Percentiles rank a stretch among this genome's conserved stretches.
Conservation (phyloP, 2,113 vertebrate genomes). For the Mugil cephalus region DNA sequence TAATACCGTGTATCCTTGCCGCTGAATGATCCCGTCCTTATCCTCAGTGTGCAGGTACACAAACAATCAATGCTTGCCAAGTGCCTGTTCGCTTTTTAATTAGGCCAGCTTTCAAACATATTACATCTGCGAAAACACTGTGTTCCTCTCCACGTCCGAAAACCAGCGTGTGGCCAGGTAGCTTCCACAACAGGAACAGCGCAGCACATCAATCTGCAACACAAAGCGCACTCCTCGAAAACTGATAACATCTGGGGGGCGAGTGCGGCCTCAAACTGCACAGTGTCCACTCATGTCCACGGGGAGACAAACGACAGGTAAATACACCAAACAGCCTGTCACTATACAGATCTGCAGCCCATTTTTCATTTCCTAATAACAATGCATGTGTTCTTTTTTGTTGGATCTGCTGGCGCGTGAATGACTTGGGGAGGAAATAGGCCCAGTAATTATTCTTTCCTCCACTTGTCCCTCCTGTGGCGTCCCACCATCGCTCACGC, state of each 20-base stretch:
- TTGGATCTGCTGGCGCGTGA: conserved; percentile 66
- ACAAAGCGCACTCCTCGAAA: conserved; percentile 47
- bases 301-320: conserved; percentile 78
- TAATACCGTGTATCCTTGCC: conserved; percentile 67
- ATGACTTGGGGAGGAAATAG: conserved; percentile 71
- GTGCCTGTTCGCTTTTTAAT: conserved; percentile 77
- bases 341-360: conserved; percentile 54
- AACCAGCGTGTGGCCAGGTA: conserved; percentile 63
- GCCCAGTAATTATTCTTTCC: conserved; percentile 79
- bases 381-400: conserved; percentile 62
- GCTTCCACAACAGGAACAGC: conserved; percentile 40
- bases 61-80: conserved; percentile 78
- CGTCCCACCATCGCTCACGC: conserved; percentile 70
- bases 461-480: conserved; percentile 67
- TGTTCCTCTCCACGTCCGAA: conserved; percentile 67
- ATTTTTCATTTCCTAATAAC: conserved; percentile 79
- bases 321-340: conserved; percentile 72
- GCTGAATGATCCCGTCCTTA: conserved; percentile 70
- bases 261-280: conserved; percentile 41
- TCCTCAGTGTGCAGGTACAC: conserved; percentile 75
- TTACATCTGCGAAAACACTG: conserved; percentile 66
- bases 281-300: conserved; percentile 67
- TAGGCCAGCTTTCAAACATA: conserved; percentile 72
- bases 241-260: conserved; percentile 64
- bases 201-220: conserved; percentile 65